These are phyloP conservation scores for Cyanoderma ruficeps DNA, from an alignment of 2,113 vertebrate genomes.

Conservation along the genomic window DNA sequence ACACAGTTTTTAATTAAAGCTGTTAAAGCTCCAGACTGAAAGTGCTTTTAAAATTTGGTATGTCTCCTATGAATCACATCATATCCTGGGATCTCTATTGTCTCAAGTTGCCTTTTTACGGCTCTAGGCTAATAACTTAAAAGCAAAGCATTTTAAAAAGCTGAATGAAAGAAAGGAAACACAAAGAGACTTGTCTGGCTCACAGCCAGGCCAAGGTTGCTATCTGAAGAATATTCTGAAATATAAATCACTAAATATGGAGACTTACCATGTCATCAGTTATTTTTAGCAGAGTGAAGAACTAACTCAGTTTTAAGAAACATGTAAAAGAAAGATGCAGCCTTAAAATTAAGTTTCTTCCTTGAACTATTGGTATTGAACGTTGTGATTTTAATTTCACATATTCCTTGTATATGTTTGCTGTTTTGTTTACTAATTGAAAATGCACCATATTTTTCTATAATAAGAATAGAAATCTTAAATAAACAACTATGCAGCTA, in stretches of 20 bases:
- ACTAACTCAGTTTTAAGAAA: background rate
- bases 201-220: background rate
- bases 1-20: slow-evolving; percentile 3
- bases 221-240: slow-evolving; percentile 33
- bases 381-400: background rate
- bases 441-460: background rate
- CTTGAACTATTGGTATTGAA: background rate
- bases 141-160: slow-evolving; percentile 30
- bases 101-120: slow-evolving; percentile 24
- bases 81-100: background rate
- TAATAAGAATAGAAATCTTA: background rate
- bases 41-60: slow-evolving; percentile 1
- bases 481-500: background rate
- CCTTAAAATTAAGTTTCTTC: background rate
- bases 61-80: background rate
- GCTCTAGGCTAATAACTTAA: slow-evolving; percentile 26
- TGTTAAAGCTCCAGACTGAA: background rate
- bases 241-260: background rate
- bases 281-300: slow-evolving; percentile 22
- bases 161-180: slow-evolving; percentile 10
- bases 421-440: background rate
- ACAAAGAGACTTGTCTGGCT: background rate
- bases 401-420: background rate
- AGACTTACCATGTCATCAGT: background rate
- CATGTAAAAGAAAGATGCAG: background rate